Percentiles rank a stretch among this genome's conserved stretches.
phyloP scores from a whole-genome alignment of 1,140 invertebrate genomes.

The Streblospio benedicti region DNA sequence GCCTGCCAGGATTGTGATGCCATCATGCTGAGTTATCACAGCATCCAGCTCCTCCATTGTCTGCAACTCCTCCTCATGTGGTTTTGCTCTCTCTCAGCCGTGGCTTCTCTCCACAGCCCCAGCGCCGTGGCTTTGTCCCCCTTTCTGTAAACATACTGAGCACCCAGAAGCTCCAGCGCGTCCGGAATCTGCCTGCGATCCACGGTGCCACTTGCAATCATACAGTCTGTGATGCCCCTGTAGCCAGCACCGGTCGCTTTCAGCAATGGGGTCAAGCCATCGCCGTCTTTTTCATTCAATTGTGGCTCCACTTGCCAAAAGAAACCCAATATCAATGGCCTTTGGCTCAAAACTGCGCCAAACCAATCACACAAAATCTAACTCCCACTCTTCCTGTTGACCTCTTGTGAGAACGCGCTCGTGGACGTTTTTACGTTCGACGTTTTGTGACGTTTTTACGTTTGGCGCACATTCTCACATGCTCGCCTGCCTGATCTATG shows the following conservation, averaged over 20 bases:
- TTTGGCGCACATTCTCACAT: slow-evolving; percentile 80
- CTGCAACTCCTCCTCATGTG: slow-evolving; percentile 61
- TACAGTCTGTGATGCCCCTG: slow-evolving; percentile 82
- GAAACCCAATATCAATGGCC: slow-evolving; percentile 82
- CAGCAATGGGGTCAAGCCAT: slow-evolving; percentile 87
- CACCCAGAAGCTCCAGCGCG: slow-evolving; percentile 84
- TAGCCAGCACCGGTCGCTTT: slow-evolving; percentile 86
- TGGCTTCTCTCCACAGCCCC: slow-evolving; percentile 77
- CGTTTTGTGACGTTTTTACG: slow-evolving; percentile 95
- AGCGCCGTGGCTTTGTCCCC: slow-evolving; percentile 83
- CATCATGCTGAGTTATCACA: too few species aligned
- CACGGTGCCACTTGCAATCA: slow-evolving; percentile 64
- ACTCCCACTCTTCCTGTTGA: slow-evolving; percentile 85
- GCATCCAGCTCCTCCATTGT: slow-evolving; percentile 72
- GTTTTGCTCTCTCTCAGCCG: slow-evolving; percentile 63
- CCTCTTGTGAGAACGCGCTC: slow-evolving; percentile 75
- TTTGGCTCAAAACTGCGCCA: too few species aligned
- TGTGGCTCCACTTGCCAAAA: slow-evolving; percentile 73
- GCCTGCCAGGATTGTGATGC: too few species aligned
- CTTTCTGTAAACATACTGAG: slow-evolving; percentile 92
- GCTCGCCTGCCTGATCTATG: slow-evolving; percentile 46
- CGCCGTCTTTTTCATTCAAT: slow-evolving; percentile 93
- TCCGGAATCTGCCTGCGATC: slow-evolving; percentile 73
- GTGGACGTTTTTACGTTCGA: slow-evolving; percentile 75
- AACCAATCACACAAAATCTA: too few species aligned